A percentile compares a stretch with the other conserved stretches of the same genome.
These are phyloP conservation scores for Salvelinus alpinus DNA, from an alignment of 2,113 vertebrate species.

Conservation along the genomic window DNA sequence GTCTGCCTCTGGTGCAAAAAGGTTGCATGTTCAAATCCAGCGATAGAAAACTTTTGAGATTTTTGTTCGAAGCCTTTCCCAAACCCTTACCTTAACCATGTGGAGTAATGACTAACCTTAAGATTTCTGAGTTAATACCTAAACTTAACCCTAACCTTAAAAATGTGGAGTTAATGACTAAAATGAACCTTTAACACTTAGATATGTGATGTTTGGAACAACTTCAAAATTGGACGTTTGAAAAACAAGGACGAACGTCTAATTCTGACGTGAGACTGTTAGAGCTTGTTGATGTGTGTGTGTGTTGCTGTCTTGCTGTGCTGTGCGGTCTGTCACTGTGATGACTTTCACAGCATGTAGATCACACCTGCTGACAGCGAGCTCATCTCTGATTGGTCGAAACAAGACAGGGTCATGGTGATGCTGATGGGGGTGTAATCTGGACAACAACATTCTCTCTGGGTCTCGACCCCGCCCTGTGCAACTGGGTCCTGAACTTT, in stretches of 20 bases:
- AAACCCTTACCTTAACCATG: too few species aligned
- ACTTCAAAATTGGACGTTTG: background rate
- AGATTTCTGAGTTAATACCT: too few species aligned
- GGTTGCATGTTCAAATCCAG: background rate
- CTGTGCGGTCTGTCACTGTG: conserved; percentile 66
- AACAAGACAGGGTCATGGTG: conserved; percentile 66
- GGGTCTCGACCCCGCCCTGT: too few species aligned
- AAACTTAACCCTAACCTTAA: background rate
- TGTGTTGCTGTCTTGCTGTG: conserved; percentile 59
- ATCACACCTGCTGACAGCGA: conserved; percentile 72
- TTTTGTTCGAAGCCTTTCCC: too few species aligned
- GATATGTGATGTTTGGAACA: background rate
- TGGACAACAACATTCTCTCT: conserved; percentile 14
- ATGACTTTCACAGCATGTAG: conserved; percentile 69
- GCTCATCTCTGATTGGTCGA: conserved; percentile 67
- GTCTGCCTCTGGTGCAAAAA: conserved; percentile 8
- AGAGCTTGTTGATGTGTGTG: background rate
- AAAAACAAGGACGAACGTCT: too few species aligned
- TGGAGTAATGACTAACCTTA: too few species aligned
- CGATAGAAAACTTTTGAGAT: too few species aligned
- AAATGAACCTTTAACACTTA: background rate
- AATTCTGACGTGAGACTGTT: background rate
- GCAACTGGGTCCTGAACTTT: too few species aligned
- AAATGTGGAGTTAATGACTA: too few species aligned
- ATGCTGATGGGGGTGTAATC: conserved; percentile 67